Conservation (phyloP, 2,797 vertebrate species). For the Perodicticus potto region DNA sequence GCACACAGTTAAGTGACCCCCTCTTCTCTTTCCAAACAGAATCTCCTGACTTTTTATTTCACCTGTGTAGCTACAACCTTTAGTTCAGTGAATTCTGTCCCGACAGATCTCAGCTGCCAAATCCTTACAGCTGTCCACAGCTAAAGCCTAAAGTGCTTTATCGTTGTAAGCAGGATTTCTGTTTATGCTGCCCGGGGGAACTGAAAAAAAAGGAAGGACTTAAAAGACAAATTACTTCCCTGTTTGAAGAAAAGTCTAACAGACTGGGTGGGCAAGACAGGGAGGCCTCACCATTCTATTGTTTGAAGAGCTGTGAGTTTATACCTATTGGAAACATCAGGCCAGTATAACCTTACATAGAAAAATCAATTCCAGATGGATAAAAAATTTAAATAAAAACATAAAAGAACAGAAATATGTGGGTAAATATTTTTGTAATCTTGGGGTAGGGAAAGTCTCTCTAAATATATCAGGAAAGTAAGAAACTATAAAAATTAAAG, state of each 20-base stretch:
- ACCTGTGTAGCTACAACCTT: neutral
- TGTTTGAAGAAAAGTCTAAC: slow-evolving; percentile 13
- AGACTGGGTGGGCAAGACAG: neutral
- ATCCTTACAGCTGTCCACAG: neutral
- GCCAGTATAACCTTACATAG: slow-evolving; percentile 55
- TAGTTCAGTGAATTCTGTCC: slow-evolving; percentile 41
- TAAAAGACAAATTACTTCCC: slow-evolving; percentile 44
- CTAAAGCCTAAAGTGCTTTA: neutral
- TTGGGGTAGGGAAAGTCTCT: slow-evolving; percentile 23
- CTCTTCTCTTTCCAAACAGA: neutral
- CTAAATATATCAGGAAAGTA: slow-evolving; percentile 57
- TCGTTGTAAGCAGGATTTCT: slow-evolving; percentile 43
- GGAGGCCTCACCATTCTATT: neutral
- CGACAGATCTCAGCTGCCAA: neutral
- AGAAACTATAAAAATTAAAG: neutral
- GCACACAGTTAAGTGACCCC: neutral
- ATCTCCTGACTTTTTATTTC: slow-evolving; percentile 17
- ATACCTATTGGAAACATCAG: slow-evolving; percentile 49
- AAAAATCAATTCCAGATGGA: slow-evolving; percentile 73
- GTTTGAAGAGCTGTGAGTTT: slow-evolving; percentile 46
- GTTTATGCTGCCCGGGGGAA: slow-evolving; percentile 16
- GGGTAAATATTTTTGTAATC: slow-evolving; percentile 76
- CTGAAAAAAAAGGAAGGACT: neutral
- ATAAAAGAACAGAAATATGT: slow-evolving; percentile 69
- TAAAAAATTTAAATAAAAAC: slow-evolving; percentile 70